Evolutionary conservation across 2,888 invertebrate genomes (phyloP), one percentile per base, ranked within the genome.

Genomic region (Beris chalybata): DNA sequence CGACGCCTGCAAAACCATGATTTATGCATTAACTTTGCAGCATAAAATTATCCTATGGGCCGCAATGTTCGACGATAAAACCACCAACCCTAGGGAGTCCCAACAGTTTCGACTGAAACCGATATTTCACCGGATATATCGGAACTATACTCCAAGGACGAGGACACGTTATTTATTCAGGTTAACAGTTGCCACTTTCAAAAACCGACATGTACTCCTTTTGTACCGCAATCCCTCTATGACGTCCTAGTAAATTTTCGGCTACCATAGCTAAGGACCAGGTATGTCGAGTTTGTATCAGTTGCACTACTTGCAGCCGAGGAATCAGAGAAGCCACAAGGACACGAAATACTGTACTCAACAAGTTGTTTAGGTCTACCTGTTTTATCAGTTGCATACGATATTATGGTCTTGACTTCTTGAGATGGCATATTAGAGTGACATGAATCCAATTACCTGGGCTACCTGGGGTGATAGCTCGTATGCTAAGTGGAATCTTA

Each of bases 21-120:
- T 69, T 69, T 69, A 69, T 69, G 67, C 57, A 67, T 30, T 65
- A 67, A 69, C 54, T 65, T 67, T 69, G 69, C 69, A 67, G 63
- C 64, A 69, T 65, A 65, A 69, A 67, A 45, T 67, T 38, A 66
- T 66, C 64, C 59, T 45, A 63, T 50, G 13, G 61, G 38, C 13
- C 38, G 61, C 59, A 59, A 32, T 32, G 13, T 52, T 61, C 52
- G 22, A 61, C 43, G 50, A 22, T 50, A 52, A 3, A 38, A 38
- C 15, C 15, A 61, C 50, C 38, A 50, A 6, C 61, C 61, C 38
- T 12, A 52, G 61, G 61, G 61, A 61, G 61, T 61, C 52, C 54
- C 12, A 4, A 15, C 58, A 47, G 43, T 38, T 22, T 38, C 4
- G 43, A 52, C 43, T 61, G 50, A 3, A 48, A 9, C 38, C 38